Evolutionary conservation across 2,113 vertebrate genomes (phyloP).

Genomic region (Isurus oxyrinchus): DNA sequence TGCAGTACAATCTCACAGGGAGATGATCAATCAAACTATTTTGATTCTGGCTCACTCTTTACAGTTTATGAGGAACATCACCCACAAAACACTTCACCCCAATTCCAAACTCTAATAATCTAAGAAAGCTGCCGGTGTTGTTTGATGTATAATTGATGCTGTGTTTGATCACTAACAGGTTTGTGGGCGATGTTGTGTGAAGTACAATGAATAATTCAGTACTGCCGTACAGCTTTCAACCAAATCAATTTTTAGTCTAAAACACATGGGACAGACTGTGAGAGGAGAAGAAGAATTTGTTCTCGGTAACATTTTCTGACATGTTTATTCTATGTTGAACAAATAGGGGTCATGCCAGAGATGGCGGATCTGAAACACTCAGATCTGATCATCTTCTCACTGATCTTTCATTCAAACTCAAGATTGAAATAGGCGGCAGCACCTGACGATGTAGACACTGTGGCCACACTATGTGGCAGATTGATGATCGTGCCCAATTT

Average conservation of each 20-base stretch:
- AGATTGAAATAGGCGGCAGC: background rate
- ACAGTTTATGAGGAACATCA: background rate
- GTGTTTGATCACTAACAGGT: conserved; percentile 5
- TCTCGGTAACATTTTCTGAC: conserved; percentile 4
- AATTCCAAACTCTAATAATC: background rate
- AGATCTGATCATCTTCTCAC: background rate
- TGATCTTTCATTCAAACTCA: background rate
- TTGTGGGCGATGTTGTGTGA: background rate
- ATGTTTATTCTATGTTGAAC: background rate
- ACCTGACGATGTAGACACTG: background rate
- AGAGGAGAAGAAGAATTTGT: background rate
- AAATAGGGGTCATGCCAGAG: conserved; percentile 13
- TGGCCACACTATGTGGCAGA: background rate
- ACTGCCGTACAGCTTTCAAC: conserved; percentile 11
- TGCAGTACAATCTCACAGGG: background rate
- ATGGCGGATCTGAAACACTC: background rate
- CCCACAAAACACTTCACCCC: background rate
- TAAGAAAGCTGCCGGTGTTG: background rate
- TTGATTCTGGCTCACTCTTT: background rate
- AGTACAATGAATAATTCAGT: background rate
- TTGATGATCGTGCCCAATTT: background rate
- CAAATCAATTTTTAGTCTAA: background rate
- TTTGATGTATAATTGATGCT: conserved; percentile 11
- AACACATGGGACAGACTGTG: background rate
- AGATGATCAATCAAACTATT: background rate